Evolutionary conservation across 2,888 invertebrate species (phyloP).

Genomic region (Agrypnus murinus): DNA sequence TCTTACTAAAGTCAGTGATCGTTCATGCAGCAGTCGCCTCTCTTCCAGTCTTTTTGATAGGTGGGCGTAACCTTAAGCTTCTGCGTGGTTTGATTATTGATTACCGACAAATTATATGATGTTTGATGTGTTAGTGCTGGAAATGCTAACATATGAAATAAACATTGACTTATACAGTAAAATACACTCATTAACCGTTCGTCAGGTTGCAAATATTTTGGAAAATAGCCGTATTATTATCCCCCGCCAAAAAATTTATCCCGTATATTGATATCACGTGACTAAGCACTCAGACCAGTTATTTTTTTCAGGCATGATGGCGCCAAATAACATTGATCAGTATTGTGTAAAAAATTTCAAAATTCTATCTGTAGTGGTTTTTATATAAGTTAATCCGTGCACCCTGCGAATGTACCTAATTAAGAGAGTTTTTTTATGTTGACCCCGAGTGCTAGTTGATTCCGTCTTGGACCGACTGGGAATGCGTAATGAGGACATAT

Average conservation of each 20-base stretch:
- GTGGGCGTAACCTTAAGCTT: slow-evolving; percentile 55
- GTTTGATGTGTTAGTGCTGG: neutral
- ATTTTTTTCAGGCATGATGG: slow-evolving; percentile 75
- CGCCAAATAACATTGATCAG: slow-evolving; percentile 73
- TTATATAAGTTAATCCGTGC: slow-evolving; percentile 50
- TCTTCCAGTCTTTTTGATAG: slow-evolving; percentile 37
- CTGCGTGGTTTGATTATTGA: slow-evolving; percentile 52
- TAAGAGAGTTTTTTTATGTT: slow-evolving; percentile 8
- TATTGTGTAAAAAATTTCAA: slow-evolving; percentile 68
- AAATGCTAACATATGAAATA: too few species aligned
- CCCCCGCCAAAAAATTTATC: slow-evolving; percentile 62
- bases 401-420: slow-evolving; percentile 29
- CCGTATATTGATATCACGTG: slow-evolving; percentile 72
- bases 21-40: slow-evolving; percentile 24
- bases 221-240: slow-evolving; percentile 17
- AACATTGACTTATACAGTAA: too few species aligned
- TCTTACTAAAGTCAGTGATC: slow-evolving; percentile 19
- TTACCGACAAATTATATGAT: slow-evolving; percentile 32
- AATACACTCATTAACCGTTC: too few species aligned
- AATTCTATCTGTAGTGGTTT: slow-evolving; percentile 18
- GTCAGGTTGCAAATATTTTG: neutral
- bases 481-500: slow-evolving; percentile 75
- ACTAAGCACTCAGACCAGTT: slow-evolving; percentile 69
- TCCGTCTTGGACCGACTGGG: slow-evolving; percentile 65
- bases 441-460: slow-evolving; percentile 63